These are phyloP conservation scores for Drosophila stalkeri DNA, from an alignment of 2,888 invertebrate species.

Conservation along the genomic window DNA sequence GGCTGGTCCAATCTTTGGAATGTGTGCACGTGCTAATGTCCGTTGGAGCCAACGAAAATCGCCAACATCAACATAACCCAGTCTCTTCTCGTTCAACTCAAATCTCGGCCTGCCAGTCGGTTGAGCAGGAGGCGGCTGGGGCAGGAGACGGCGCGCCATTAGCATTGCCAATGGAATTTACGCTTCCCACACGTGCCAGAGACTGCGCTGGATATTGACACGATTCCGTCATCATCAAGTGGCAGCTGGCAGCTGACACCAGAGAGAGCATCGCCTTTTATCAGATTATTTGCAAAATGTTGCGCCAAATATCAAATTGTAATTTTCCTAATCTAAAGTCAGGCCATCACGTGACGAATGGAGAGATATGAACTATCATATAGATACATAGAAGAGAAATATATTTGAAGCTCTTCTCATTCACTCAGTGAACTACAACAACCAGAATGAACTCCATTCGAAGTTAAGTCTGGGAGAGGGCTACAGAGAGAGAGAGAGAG, in stretches of 20 bases:
- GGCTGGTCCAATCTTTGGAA: constrained; percentile 65
- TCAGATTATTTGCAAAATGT: constrained; percentile 35
- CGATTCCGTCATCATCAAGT: constrained; percentile 73
- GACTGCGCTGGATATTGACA: constrained; percentile 66
- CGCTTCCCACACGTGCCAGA: constrained; percentile 61
- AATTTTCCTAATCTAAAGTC: constrained; percentile 27
- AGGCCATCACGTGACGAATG: too few relatives aligned
- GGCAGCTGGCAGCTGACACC: constrained; percentile 29
- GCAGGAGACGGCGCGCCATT: constrained; percentile 52
- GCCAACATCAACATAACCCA: constrained; percentile 48
- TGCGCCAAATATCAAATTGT: constrained; percentile 43
- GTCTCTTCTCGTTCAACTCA: constrained; percentile 31
- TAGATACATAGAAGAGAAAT: too few relatives aligned
- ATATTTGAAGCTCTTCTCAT: too few relatives aligned
- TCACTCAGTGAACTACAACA: constrained; percentile 1
- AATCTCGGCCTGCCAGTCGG: constrained; percentile 70
- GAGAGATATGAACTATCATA: too few relatives aligned
- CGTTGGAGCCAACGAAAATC: constrained; percentile 51
- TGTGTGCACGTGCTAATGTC: constrained; percentile 85
- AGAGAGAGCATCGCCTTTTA: constrained; percentile 15
- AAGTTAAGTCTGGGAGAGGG: background rate
- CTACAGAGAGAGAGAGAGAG: too few relatives aligned
- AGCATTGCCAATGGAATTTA: constrained; percentile 67
- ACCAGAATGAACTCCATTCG: constrained; percentile 28
- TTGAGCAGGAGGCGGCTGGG: constrained; percentile 9